Evolutionary conservation across 2,113 vertebrate genomes (phyloP), one percentile per base, ranked within the genome.

Genomic region (Talpa occidentalis): DNA sequence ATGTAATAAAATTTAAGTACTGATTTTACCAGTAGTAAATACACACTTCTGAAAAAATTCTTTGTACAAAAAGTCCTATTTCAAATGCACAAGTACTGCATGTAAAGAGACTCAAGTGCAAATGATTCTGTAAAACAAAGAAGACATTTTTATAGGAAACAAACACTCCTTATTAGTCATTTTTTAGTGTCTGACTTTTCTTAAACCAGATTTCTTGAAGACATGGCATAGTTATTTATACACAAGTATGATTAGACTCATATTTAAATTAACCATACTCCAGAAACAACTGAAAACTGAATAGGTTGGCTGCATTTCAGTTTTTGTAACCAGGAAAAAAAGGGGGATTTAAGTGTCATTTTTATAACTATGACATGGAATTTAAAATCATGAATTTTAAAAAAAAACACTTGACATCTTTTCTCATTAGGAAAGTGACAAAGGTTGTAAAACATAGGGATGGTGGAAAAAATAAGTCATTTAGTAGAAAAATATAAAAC

Each of bases 41-140:
- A 72, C 30, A 88, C 0, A 26, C 2, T 87, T 90, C 22, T 54
- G 44, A 1, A 42, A 88, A 62, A 24, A 54, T 16, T 82, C 35
- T 24, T 72, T 90, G 87, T 56, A 62, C 54, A 76, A 42, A 84
- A 79, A 95, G 49, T 95, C 54, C 24, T 42, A 88, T 81, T 85
- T 84, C 88, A 80, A 78, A 60, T 56, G 26, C 35, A 92, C 47
- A 82, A 62, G 24, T 62, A 62, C 60, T 62, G 28, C 60, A 30
- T 37, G 35, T 93, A 83, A 81, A 94, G 44, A 26, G 94, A 88
- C 7, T 32, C 5, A 17, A 62, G 6, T 60, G 10, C 32, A 83
- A 76, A 88, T 73, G 66, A 60, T 67, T 62, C 69, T 62, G 10
- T 88, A 74, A 81, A 62, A 17, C 69, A 26, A 59, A 40, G 10